Evolutionary conservation across 2,113 vertebrate species (phyloP).

Genomic region (Gymnocephalus cernua): DNA sequence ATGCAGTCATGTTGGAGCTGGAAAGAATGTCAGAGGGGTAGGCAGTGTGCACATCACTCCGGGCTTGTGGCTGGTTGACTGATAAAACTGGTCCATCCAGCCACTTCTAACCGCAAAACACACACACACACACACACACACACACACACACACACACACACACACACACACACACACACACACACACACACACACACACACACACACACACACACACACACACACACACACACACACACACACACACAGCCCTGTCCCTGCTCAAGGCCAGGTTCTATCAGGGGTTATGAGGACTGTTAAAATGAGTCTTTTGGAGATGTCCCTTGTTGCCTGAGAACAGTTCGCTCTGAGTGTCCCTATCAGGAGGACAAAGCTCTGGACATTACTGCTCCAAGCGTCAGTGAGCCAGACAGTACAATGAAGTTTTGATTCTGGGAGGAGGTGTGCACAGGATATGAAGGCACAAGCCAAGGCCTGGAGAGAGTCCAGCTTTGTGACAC

Average conservation of each 20-base stretch:
- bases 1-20: slow-evolving; percentile 6
- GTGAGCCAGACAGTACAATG: slow-evolving; percentile 27
- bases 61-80: slow-evolving; percentile 57
- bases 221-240: slow-evolving; percentile 5
- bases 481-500: slow-evolving; percentile 47
- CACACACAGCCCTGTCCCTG: slow-evolving; percentile 23
- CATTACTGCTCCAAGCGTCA: neutral
- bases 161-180: slow-evolving; percentile 24
- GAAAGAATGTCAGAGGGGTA: slow-evolving; percentile 34
- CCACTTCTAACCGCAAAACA: slow-evolving; percentile 36
- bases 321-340: neutral
- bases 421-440: slow-evolving; percentile 31
- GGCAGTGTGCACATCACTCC: slow-evolving; percentile 39
- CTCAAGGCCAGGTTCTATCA: slow-evolving; percentile 9
- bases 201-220: slow-evolving; percentile 34
- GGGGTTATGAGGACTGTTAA: slow-evolving; percentile 1
- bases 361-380: slow-evolving; percentile 1
- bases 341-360: neutral
- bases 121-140: slow-evolving; percentile 20
- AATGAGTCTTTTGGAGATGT: neutral
- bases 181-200: slow-evolving; percentile 10
- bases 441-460: slow-evolving; percentile 25
- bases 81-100: slow-evolving; percentile 76
- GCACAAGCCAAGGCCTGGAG: slow-evolving; percentile 27
- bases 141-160: slow-evolving; percentile 23